A percentile compares a stretch with the other conserved stretches of the same genome.
phyloP scores from a whole-genome alignment of 1,140 invertebrate species.

The Battus philenor region DNA sequence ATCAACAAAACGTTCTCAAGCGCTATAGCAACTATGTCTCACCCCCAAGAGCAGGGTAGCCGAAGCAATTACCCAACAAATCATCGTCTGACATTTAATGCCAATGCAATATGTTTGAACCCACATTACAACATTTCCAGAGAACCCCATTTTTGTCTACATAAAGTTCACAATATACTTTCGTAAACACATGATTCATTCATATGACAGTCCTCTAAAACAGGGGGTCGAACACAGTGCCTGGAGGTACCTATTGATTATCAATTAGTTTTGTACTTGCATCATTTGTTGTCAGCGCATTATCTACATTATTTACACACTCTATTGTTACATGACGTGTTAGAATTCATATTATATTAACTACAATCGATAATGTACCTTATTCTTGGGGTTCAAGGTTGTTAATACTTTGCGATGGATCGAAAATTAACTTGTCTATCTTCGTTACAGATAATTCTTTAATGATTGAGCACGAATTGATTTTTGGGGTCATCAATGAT shows the following conservation, averaged over 20 bases:
- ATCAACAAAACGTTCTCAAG: conserved; percentile 58
- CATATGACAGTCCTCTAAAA: conserved; percentile 52
- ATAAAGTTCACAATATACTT: conserved; percentile 41
- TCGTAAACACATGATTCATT: conserved; percentile 53
- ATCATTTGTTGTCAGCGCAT: conserved; percentile 63
- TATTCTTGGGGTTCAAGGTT: conserved; percentile 28
- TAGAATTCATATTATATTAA: conserved; percentile 40
- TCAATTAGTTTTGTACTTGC: conserved; percentile 71
- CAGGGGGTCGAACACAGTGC: conserved; percentile 44
- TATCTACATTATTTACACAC: conserved; percentile 70
- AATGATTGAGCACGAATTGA: conserved; percentile 62
- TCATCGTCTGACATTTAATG: conserved; percentile 73
- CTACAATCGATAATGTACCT: conserved; percentile 26
- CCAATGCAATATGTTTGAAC: conserved; percentile 70
- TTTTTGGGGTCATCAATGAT: conserved; percentile 57
- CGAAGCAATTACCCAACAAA: conserved; percentile 73
- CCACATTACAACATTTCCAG: conserved; percentile 46
- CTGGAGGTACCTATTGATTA: conserved; percentile 67
- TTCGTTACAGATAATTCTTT: conserved; percentile 68
- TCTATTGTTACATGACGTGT: conserved; percentile 57
- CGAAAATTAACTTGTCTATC: conserved; percentile 61
- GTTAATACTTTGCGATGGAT: conserved; percentile 22
- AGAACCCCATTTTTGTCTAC: conserved; percentile 43
- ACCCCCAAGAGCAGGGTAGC: conserved; percentile 47
- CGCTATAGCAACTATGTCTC: conserved; percentile 49